Evolutionary conservation across 23 tunicate genomes (phyloP).

Genomic region (Ascidia mentula): DNA sequence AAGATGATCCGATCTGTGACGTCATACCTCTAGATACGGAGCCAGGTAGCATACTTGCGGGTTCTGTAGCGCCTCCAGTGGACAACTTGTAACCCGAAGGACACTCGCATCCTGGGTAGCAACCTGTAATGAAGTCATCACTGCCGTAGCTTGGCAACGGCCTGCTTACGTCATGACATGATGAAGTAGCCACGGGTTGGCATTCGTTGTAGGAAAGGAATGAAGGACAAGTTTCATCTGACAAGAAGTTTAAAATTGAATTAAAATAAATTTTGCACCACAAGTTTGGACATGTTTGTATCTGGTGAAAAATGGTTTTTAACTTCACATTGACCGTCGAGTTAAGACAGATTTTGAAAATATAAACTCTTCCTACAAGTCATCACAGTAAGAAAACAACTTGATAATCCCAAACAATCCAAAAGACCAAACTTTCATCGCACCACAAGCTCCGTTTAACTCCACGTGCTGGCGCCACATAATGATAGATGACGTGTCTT

Average conservation of each 20-base stretch:
- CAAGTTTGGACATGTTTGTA: too few relatives aligned
- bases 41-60: not conserved
- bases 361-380: too few relatives aligned
- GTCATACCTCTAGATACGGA: conserved; percentile 9
- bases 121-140: not conserved
- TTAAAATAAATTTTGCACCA: too few relatives aligned
- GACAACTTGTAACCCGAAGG: conserved; percentile 1
- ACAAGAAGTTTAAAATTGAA: too few relatives aligned
- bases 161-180: conserved; percentile 51
- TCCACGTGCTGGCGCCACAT: conserved; percentile 35
- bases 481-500: not conserved
- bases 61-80: not conserved
- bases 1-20: too few relatives aligned
- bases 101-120: conserved; percentile 68
- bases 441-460: conserved; percentile 58
- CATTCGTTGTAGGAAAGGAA: conserved; percentile 38
- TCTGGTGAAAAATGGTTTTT: too few relatives aligned
- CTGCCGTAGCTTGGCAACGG: conserved; percentile 28
- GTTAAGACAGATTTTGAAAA: too few relatives aligned
- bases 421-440: too few relatives aligned
- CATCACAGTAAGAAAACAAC: too few relatives aligned
- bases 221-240: conserved; percentile 39
- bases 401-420: too few relatives aligned
- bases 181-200: conserved; percentile 14
- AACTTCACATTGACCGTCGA: too few relatives aligned